These are phyloP conservation scores for Pseudococcus jackbeardsleyi DNA, from an alignment of 2,888 invertebrate genomes.

Conservation along the genomic window DNA sequence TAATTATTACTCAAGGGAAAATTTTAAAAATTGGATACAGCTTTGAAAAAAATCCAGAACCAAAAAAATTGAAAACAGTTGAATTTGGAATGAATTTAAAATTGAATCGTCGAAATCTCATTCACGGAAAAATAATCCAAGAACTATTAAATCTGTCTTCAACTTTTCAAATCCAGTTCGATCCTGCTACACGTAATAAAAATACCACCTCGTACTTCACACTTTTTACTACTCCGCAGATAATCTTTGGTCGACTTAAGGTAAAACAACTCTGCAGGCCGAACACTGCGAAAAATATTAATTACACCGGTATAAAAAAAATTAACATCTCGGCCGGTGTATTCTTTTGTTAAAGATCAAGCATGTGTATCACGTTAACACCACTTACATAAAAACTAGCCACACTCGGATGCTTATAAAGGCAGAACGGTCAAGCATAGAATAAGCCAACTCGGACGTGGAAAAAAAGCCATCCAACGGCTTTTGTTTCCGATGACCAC, in stretches of 20 bases:
- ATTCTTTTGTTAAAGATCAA: conserved; percentile 51
- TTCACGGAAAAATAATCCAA: no score
- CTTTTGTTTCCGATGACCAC: neutral
- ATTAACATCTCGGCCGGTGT: neutral
- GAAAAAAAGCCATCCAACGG: conserved; percentile 6
- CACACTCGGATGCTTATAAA: neutral
- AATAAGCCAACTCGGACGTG: neutral
- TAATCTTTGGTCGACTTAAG: neutral
- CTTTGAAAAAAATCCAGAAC: no score
- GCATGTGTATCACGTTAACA: conserved; percentile 53
- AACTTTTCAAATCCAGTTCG: neutral
- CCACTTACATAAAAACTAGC: conserved; percentile 41
- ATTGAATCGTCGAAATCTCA: no score
- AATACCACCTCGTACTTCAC: neutral
- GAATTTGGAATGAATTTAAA: no score
- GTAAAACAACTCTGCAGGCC: neutral
- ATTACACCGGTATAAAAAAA: conserved; percentile 18
- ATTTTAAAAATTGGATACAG: no score
- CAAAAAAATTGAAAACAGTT: no score
- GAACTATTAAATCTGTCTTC: neutral
- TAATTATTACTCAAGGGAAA: no score
- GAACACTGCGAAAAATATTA: conserved; percentile 22
- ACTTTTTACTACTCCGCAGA: neutral
- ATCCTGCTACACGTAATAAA: neutral
- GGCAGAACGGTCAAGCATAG: conserved; percentile 39